A percentile compares a stretch with the other conserved stretches of the same genome.
These are phyloP conservation scores for Drosophila mayaguana DNA, from an alignment of 2,888 invertebrate genomes.

Conservation along the genomic window DNA sequence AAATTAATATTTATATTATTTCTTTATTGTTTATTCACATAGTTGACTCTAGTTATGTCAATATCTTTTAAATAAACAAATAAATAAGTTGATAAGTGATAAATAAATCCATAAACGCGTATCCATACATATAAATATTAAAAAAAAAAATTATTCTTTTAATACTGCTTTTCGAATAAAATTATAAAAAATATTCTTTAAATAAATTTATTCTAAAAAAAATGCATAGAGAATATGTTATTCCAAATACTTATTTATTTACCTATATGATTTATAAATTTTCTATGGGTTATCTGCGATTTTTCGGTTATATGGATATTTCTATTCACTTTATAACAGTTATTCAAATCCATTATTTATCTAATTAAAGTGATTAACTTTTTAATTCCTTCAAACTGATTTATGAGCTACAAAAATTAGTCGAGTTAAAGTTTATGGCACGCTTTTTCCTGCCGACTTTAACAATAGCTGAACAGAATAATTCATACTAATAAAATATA, in stretches of 20 bases:
- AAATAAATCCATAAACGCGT: too few species aligned
- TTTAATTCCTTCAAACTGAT: not conserved
- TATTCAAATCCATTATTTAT: not conserved
- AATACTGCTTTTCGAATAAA: not conserved
- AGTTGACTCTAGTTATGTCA: too few species aligned
- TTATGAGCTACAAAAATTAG: not conserved
- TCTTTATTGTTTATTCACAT: too few species aligned
- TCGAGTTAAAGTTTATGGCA: not conserved
- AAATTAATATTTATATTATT: too few species aligned
- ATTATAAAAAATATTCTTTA: not conserved
- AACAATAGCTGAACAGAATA: constrained; percentile 18
- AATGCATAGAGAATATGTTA: not conserved
- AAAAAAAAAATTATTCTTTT: not conserved
- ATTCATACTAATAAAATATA: constrained; percentile 12
- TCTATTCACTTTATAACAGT: too few species aligned
- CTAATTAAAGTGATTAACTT: not conserved
- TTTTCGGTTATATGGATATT: too few species aligned
- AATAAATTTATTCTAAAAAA: not conserved
- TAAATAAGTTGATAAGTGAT: too few species aligned
- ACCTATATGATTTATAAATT: too few species aligned
- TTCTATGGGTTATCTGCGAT: too few species aligned
- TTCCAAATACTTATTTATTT: too few species aligned
- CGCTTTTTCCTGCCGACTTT: not conserved
- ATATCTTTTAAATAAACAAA: too few species aligned
- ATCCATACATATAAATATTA: too few species aligned